Conservation (phyloP, 2,797 vertebrate species). For the Scarus forsteni region DNA sequence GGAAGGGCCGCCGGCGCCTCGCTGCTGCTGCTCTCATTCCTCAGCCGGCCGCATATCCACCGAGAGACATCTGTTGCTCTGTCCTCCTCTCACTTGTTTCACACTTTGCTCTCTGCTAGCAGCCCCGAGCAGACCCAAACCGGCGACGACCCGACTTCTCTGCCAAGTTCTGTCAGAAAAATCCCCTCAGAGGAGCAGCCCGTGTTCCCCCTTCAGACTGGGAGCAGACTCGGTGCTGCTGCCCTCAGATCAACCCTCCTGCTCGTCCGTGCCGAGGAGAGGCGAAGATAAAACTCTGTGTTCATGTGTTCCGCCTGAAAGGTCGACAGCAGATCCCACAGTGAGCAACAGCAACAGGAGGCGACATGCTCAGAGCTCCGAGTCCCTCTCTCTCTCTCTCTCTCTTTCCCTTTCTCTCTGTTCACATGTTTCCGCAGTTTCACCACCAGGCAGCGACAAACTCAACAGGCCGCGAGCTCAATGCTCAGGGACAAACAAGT, state of each 20-base stretch:
- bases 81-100: conserved; percentile 64
- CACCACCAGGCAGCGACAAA: conserved; percentile 76
- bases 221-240: conserved; percentile 31
- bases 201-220: conserved; percentile 25
- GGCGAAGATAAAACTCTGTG: conserved; percentile 29
- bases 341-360: conserved; percentile 73
- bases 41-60: conserved; percentile 67
- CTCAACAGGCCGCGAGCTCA: background rate
- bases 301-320: conserved; percentile 61
- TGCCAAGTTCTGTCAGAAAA: conserved; percentile 65
- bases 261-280: conserved; percentile 42
- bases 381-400: conserved; percentile 18
- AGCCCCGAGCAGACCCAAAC: conserved; percentile 22
- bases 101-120: conserved; percentile 58
- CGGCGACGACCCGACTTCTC: conserved; percentile 50
- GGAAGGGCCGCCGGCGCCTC: conserved; percentile 80
- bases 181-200: conserved; percentile 27
- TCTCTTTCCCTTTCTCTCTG: background rate
- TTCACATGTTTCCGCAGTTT: conserved; percentile 12
- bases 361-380: conserved; percentile 61
- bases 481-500: too few species aligned
- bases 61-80: conserved; percentile 75
- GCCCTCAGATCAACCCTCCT: conserved; percentile 34
- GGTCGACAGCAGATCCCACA: conserved; percentile 73
- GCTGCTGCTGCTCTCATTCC: conserved; percentile 80